These are phyloP conservation scores for Aradophagus sp. DNA, from an alignment of 1,140 invertebrate genomes.

Conservation along the genomic window DNA sequence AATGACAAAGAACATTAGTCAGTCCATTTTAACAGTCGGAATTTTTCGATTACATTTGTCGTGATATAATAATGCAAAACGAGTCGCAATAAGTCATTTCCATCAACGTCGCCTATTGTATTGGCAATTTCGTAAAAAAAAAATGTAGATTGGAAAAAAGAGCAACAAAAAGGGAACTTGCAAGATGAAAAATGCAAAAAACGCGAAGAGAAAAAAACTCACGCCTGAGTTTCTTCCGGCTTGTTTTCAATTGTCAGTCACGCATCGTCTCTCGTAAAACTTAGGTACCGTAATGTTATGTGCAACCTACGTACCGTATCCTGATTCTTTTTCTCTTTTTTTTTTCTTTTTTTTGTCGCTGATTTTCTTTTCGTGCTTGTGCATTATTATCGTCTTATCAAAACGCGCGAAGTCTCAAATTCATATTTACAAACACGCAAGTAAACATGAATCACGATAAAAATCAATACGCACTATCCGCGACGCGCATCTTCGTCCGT, in stretches of 20 bases:
- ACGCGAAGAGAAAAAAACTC: slow-evolving; percentile 9
- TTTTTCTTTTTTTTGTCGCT: slow-evolving; percentile 17
- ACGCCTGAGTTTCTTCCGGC: slow-evolving; percentile 26
- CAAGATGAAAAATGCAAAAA: too few relatives aligned
- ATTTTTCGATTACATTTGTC: too few relatives aligned
- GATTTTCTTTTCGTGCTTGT: slow-evolving; percentile 50
- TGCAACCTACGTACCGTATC: slow-evolving; percentile 48
- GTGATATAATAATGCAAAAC: too few relatives aligned
- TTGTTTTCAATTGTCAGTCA: slow-evolving; percentile 55
- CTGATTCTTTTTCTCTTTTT: slow-evolving; percentile 42
- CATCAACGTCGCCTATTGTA: not conserved
- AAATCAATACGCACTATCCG: slow-evolving; percentile 25
- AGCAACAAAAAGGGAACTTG: too few relatives aligned
- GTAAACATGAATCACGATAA: slow-evolving; percentile 39
- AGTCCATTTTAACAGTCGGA: too few relatives aligned
- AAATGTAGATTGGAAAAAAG: too few relatives aligned
- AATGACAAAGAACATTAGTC: too few relatives aligned
- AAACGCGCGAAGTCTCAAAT: slow-evolving; percentile 20
- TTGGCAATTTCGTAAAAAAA: slow-evolving; percentile 20
- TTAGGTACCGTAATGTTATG: slow-evolving; percentile 53
- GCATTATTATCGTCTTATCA: slow-evolving; percentile 47
- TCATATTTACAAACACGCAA: slow-evolving; percentile 46
- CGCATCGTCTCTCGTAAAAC: slow-evolving; percentile 51
- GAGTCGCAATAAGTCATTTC: too few relatives aligned
- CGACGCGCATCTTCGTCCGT: slow-evolving; percentile 8